Conservation (phyloP, 2,888 invertebrate species). For the Oscheius sp. region DNA sequence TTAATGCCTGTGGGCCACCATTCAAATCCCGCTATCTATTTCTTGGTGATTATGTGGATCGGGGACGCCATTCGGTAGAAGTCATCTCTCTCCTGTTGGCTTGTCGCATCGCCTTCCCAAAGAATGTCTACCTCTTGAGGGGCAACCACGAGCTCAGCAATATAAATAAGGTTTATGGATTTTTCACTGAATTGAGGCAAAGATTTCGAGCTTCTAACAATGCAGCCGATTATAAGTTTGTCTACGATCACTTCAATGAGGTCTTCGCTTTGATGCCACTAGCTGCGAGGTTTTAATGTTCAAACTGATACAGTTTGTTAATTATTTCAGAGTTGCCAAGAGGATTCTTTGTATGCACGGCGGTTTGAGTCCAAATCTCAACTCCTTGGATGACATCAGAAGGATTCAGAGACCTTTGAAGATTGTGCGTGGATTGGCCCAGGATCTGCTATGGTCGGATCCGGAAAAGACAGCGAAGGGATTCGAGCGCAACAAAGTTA, state of each 20-base stretch:
- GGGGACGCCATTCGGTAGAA: slow-evolving; percentile 59
- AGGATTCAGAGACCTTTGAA: slow-evolving; percentile 45
- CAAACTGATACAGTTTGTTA: no score
- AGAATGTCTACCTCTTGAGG: slow-evolving; percentile 55
- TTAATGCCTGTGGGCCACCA: slow-evolving; percentile 51
- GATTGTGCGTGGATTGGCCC: slow-evolving; percentile 40
- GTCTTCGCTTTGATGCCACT: slow-evolving; percentile 63
- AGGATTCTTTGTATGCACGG: slow-evolving; percentile 64
- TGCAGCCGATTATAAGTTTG: slow-evolving; percentile 1
- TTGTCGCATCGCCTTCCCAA: slow-evolving; percentile 55
- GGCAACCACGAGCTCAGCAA: slow-evolving; percentile 63
- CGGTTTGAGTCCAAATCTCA: slow-evolving; percentile 54
- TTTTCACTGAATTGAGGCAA: slow-evolving; percentile 42
- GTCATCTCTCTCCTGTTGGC: slow-evolving; percentile 55
- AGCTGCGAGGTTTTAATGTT: no score
- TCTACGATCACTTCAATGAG: slow-evolving; percentile 60
- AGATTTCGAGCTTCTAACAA: slow-evolving; percentile 42
- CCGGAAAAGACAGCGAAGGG: slow-evolving; percentile 46
- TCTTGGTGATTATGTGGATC: slow-evolving; percentile 57
- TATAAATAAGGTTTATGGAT: slow-evolving; percentile 63
- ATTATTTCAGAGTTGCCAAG: slow-evolving; percentile 42
- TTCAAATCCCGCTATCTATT: slow-evolving; percentile 40
- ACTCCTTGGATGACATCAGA: slow-evolving; percentile 57
- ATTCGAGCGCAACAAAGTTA: slow-evolving; percentile 49
- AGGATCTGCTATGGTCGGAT: slow-evolving; percentile 60